Base-by-base conservation (phyloP, 2,113 vertebrate genomes). In the Ceyx cyanopectus region DNA sequence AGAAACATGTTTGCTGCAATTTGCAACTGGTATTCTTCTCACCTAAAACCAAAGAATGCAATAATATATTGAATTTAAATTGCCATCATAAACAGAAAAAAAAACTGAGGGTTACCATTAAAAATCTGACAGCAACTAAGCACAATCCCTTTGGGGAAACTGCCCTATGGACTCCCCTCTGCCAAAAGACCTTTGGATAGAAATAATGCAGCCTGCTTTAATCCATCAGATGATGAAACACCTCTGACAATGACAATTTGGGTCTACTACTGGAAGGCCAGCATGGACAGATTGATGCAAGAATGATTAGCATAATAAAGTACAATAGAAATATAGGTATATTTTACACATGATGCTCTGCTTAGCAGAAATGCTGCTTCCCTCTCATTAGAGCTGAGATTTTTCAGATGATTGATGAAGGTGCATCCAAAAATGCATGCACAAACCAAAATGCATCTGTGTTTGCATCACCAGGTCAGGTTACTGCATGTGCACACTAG, bases 1-100 rank as follows among this genome's bases (percentile, higher is more conserved):
- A 21, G 96, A 97, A 73, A 46, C 61, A 32, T 97, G 97, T 53
- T 90, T 96, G 86, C 45, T 26, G 53, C 99, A 99, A 40, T 97
- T 96, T 58, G 98, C 97, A 78, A 99, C 98, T 20, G 85, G 97
- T 40, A 99, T 96, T 84, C 98, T 98, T 89, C 87, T 97, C 68
- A 99, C 96, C 99, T 99, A 97, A 94, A 86, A 96, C 46, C 86
- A 87, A 95, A 96, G 74, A 92, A 45, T 51, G 54, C 65, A 92
- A 14, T 12, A 72, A 78, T 62, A 97, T 41, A 60, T 3, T 17
- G 76, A 90, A 93, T 94, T 62, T 90, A 53, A 89, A 83, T 7
- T 77, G 48, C 14, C 57, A 40, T 58, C 61, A 51, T 41, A 11
- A 93, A 87, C 46, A 58, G 48, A 51, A 30, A 89, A 37, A 37